These are phyloP conservation scores for Champsocephalus esox DNA, from an alignment of 2,797 vertebrate species.

Conservation along the genomic window DNA sequence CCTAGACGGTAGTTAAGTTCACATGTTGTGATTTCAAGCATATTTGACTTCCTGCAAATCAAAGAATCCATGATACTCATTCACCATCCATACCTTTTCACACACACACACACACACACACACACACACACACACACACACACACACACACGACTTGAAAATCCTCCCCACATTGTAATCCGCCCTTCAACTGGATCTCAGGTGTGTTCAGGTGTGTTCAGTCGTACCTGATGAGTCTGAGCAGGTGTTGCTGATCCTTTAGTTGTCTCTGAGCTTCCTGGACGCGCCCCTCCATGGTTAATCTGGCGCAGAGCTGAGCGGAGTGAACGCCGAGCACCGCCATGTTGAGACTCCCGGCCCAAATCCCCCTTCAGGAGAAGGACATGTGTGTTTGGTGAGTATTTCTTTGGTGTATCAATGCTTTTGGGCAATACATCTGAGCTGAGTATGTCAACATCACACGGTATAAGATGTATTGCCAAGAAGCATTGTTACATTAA, in stretches of 20 bases:
- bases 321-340: constrained; percentile 84
- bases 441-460: too few relatives aligned
- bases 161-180: neutral
- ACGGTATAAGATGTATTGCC: too few relatives aligned
- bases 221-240: constrained; percentile 78
- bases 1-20: neutral
- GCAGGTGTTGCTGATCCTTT: constrained; percentile 78
- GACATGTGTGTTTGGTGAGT: accelerated
- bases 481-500: too few relatives aligned
- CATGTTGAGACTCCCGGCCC: constrained; percentile 75
- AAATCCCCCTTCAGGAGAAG: constrained; percentile 63
- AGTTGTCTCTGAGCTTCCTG: constrained; percentile 81
- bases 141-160: too few relatives aligned
- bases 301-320: constrained; percentile 83
- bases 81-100: too few relatives aligned
- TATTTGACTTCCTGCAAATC: neutral
- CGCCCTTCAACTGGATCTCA: neutral
- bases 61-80: neutral
- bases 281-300: constrained; percentile 85
- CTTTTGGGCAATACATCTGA: too few relatives aligned
- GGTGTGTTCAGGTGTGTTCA: neutral
- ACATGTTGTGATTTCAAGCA: neutral
- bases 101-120: neutral
- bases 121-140: neutral
- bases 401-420: too few relatives aligned